Evolutionary conservation across 2,888 invertebrate genomes (phyloP).

Genomic region (Listrodromus nycthemerus): DNA sequence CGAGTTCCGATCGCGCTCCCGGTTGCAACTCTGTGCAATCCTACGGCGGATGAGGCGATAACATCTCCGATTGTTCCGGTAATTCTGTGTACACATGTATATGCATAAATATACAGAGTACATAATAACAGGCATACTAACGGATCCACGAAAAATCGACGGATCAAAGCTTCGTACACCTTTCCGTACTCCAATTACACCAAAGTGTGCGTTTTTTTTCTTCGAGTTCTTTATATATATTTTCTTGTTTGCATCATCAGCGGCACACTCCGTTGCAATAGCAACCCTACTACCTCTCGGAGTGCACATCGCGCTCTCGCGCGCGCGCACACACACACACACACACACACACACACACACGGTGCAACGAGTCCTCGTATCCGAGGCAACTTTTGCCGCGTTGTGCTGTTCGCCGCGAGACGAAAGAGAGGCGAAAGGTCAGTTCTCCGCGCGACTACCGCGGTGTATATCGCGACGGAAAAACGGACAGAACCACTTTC

Average conservation of each 20-base stretch:
- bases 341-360: slow-evolving; percentile 1
- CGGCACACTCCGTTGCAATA: slow-evolving; percentile 10
- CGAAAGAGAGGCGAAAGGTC: slow-evolving; percentile 74
- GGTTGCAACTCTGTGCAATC: slow-evolving; percentile 53
- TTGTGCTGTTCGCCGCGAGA: slow-evolving; percentile 55
- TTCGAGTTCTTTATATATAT: neutral
- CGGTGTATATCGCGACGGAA: slow-evolving; percentile 66
- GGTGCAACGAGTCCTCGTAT: slow-evolving; percentile 4
- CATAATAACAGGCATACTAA: slow-evolving; percentile 9
- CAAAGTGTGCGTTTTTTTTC: slow-evolving; percentile 34
- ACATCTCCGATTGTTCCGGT: slow-evolving; percentile 77
- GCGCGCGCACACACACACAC: neutral
- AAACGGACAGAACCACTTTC: slow-evolving; percentile 71
- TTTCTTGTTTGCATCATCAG: neutral
- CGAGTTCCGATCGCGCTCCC: slow-evolving; percentile 52
- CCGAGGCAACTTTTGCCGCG: slow-evolving; percentile 22
- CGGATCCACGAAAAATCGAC: slow-evolving; percentile 57
- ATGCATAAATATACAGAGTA: neutral
- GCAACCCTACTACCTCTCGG: neutral
- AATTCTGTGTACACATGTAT: slow-evolving; percentile 5
- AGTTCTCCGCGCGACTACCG: slow-evolving; percentile 69
- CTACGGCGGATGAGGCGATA: slow-evolving; percentile 72
- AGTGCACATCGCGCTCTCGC: neutral
- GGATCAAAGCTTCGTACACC: slow-evolving; percentile 42
- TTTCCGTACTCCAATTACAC: slow-evolving; percentile 27